Evolutionary conservation across 1,140 invertebrate species (phyloP).

Genomic region (Coenobita brevimanus): DNA sequence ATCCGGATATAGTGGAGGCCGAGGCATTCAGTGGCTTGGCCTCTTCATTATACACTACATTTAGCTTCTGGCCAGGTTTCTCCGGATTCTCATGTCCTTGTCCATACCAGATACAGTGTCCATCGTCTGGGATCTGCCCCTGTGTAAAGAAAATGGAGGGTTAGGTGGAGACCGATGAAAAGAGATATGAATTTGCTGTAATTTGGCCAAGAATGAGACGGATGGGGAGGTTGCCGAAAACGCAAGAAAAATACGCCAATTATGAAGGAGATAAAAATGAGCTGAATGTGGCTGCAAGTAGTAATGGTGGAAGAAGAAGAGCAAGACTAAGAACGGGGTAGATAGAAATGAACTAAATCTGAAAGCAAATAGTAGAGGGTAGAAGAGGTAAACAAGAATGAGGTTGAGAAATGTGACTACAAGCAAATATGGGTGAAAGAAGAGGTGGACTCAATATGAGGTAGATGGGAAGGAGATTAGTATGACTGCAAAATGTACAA

Average conservation of each 20-base stretch:
- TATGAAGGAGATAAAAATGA: not conserved
- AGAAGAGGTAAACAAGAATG: not conserved
- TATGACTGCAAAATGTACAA: too few relatives aligned
- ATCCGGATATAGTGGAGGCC: not conserved
- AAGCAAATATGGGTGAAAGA: too few relatives aligned
- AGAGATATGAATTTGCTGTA: not conserved
- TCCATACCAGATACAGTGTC: conserved; percentile 41
- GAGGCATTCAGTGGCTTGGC: not conserved
- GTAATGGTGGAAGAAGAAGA: too few relatives aligned
- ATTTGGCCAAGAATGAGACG: not conserved
- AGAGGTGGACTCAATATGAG: too few relatives aligned
- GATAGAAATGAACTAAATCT: too few relatives aligned
- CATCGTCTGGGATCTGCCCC: not conserved
- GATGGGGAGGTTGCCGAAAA: not conserved
- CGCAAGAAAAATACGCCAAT: not conserved
- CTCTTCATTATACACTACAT: not conserved
- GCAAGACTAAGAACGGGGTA: too few relatives aligned
- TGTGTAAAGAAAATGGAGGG: not conserved
- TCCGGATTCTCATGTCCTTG: conserved; percentile 2
- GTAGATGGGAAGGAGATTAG: too few relatives aligned
- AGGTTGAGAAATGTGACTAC: too few relatives aligned
- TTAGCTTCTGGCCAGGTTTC: not conserved
- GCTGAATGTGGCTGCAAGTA: not conserved
- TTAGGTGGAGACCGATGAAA: not conserved
- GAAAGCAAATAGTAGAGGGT: too few relatives aligned